phyloP scores from a whole-genome alignment of 2,888 invertebrate species.

The Allolobophora icterica region DNA sequence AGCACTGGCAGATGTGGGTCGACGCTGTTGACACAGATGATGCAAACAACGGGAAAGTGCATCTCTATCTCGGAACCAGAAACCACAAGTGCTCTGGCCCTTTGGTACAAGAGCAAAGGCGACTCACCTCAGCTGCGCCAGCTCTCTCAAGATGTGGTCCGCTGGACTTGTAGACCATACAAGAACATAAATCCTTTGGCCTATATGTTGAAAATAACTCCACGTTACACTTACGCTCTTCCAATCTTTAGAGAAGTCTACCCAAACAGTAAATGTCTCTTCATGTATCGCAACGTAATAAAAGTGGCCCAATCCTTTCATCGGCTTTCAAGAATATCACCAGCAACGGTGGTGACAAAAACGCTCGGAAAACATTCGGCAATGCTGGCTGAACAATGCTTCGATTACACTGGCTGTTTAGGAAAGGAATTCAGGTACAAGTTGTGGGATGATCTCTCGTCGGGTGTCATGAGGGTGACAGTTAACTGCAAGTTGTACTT shows the following conservation, averaged over 20 bases:
- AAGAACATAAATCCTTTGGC: background rate
- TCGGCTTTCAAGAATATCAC: background rate
- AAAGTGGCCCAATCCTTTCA: constrained; percentile 40
- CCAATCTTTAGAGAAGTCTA: constrained; percentile 33
- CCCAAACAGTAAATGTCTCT: constrained; percentile 39
- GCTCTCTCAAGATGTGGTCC: constrained; percentile 17
- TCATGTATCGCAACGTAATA: constrained; percentile 41
- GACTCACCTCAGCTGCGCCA: background rate
- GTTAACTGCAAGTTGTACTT: background rate
- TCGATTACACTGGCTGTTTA: background rate
- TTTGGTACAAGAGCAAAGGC: background rate
- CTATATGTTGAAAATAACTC: constrained; percentile 37
- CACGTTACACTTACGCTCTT: background rate
- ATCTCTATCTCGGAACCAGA: constrained; percentile 42
- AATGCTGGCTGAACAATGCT: background rate
- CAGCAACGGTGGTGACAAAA: background rate
- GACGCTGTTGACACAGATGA: constrained; percentile 41
- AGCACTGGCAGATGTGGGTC: constrained; percentile 46
- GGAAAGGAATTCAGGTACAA: constrained; percentile 27
- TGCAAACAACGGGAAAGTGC: constrained; percentile 34
- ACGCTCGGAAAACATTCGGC: background rate
- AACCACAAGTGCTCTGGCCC: constrained; percentile 31
- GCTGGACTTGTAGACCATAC: constrained; percentile 43
- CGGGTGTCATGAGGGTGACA: background rate
- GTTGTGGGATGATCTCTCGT: background rate